Base-by-base conservation (phyloP, 1,140 invertebrate species). In the Helicoverpa zea region DNA sequence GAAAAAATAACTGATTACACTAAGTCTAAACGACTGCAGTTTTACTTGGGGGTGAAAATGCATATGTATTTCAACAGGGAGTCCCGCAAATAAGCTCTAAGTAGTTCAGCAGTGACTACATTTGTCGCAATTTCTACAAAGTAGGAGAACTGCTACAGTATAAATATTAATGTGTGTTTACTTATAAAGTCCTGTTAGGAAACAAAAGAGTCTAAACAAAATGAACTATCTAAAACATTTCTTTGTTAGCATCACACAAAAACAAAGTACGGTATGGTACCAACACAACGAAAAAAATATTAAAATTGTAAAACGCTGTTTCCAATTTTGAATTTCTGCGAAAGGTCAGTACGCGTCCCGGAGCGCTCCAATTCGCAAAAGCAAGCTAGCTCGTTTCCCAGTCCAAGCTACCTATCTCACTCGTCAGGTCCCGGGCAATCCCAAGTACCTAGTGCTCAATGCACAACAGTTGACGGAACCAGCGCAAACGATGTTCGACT, bases 341-440 rank as follows among this genome's bases (percentile, higher is more conserved):
- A 81, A 88, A 90, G 89, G 86, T 90, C 88, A 90, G 74, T 9
- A 64, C 86, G 87, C 85, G 84, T 77, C 74, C 83, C 84, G 76
- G 72, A 80, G 78, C 75, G 78, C 74, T 83, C 86, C 88, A 86
- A 89, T 88, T 90, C 88, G 85, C 83, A 86, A 85, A 43, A 61
- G 82, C 85, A 77, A 81, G 83, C 85, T 84, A 84, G 88, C 87
- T 84, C 43, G 63, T 18, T 83, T 83, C 85, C 82, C 72, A 81
- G 70, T 79, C 78, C 68, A 84, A 88, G 90, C 89, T 91, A 89
- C 81, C 91, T 84, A 83, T 92, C 91, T 84, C 90, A 79, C 82
- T 92, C 90, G 81, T 82, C 84, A 81, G 80, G 79, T 80, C 90
- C 86, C 91, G 91, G 90, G 90, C 85, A 90, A 91, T 91, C 89